Evolutionary conservation across 2,888 invertebrate genomes (phyloP).

Genomic region (Eugnorisma glareosa): DNA sequence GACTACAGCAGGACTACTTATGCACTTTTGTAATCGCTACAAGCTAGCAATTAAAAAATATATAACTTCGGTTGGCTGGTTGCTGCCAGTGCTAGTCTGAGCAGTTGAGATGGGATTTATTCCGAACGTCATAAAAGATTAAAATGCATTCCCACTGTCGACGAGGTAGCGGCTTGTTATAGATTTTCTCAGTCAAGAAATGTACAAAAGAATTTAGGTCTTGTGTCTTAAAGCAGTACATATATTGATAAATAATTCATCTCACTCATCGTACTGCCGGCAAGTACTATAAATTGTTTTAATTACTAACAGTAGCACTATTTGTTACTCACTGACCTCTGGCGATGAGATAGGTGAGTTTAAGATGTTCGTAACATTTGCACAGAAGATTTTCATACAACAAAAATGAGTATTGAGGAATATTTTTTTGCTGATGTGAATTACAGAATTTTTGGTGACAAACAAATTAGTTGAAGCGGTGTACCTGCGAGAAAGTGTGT

Average conservation of each 20-base stretch:
- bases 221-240: background rate
- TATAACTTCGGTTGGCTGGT: background rate
- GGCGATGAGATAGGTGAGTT: background rate
- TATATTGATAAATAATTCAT: too few relatives aligned
- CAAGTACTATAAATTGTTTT: too few relatives aligned
- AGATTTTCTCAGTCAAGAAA: background rate
- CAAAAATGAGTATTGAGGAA: too few relatives aligned
- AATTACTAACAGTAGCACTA: background rate
- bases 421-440: too few relatives aligned
- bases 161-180: too few relatives aligned
- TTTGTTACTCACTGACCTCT: background rate
- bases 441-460: too few relatives aligned
- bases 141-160: background rate
- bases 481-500: constrained; percentile 91
- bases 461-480: background rate
- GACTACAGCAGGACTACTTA: background rate
- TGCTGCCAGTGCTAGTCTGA: background rate
- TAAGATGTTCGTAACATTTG: too few relatives aligned
- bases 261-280: too few relatives aligned
- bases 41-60: background rate
- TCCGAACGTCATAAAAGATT: background rate
- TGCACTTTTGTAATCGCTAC: background rate
- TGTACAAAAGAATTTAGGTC: background rate
- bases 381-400: too few relatives aligned
- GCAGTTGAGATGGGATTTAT: background rate